Evolutionary conservation across 2,888 invertebrate genomes (phyloP), one percentile per base, ranked within the genome.

Genomic region (Octonoba sinensis): DNA sequence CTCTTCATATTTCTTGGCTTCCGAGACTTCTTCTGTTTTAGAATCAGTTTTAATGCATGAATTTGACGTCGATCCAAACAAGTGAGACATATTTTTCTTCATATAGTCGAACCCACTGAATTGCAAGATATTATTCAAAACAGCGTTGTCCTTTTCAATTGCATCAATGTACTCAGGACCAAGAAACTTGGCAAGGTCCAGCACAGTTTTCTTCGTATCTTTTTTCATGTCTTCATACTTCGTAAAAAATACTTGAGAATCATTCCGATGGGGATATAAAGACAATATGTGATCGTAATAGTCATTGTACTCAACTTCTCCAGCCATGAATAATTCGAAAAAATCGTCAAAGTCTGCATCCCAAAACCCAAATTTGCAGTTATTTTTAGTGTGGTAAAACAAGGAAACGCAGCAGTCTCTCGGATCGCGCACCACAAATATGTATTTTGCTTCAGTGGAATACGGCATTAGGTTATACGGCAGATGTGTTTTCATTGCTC

Each of bases 381-480:
- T 49, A 6, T 27, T 36, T 13, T 47, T 49, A 24, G 62, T 70
- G 49, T 83, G 73, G 51, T 88, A 89, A 84, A 88, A 87, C 73
- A 87, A 89, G 1, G 89, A 89, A 4, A 90, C 89, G 3, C 87
- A 87, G 11, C 87, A 87, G 85, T 90, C 90, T 84, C 89, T 89
- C 0, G 89, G 89, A 84, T 90, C 89, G 56, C 90, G 87, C 15
- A 87, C 87, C 44, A 90, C 87, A 85, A 89, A 90, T 57, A 90
- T 87, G 60, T 84, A 85, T 44, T 83, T 83, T 11, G 85, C 77
- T 22, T 78, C 56, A 2, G 76, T 69, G n/a, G 81, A 72, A n/a
- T 82, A 69, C 6, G 85, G 84, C 60, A 82, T 51, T 8, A 65
- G 62, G 18, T 74, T 22, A 57, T 74, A 83, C 1, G 87, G 87